phyloP scores from a whole-genome alignment of 2,113 vertebrate genomes.

The Lagenorhynchus albirostris region DNA sequence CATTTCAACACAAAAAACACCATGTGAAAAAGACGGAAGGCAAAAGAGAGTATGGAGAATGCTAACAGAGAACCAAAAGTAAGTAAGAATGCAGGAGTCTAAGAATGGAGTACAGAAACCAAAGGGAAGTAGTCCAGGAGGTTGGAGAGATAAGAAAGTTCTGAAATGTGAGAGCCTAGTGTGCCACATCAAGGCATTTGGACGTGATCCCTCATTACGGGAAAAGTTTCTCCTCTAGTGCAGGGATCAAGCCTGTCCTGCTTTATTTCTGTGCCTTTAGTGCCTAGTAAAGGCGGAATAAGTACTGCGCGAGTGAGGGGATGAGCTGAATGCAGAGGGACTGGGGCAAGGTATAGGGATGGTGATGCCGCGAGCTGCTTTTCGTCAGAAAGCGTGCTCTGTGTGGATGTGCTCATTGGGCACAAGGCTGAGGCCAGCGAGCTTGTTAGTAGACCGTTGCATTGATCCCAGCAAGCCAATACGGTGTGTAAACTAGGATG shows the following conservation, averaged over 20 bases:
- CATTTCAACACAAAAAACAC: background rate
- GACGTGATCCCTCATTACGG: background rate
- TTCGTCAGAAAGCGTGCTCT: background rate
- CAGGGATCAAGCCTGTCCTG: background rate
- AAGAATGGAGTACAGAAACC: background rate
- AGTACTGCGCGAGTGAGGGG: rapidly evolving
- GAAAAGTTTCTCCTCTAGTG: background rate
- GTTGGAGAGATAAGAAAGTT: background rate
- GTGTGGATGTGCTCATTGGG: background rate
- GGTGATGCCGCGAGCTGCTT: background rate
- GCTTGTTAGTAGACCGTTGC: background rate
- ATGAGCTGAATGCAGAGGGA: rapidly evolving
- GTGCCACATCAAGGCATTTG: background rate
- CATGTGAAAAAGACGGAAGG: rapidly evolving
- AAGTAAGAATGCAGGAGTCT: background rate
- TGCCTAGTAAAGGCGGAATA: background rate
- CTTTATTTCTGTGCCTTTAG: background rate
- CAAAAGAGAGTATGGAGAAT: background rate
- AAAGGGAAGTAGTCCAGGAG: background rate
- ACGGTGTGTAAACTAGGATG: background rate
- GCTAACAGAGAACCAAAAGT: background rate
- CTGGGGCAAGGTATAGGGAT: no score
- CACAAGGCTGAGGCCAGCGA: background rate
- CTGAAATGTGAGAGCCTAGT: background rate
- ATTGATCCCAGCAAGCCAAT: background rate